Evolutionary conservation across 1,140 invertebrate species (phyloP).

Genomic region (Choristoneura fumiferana): DNA sequence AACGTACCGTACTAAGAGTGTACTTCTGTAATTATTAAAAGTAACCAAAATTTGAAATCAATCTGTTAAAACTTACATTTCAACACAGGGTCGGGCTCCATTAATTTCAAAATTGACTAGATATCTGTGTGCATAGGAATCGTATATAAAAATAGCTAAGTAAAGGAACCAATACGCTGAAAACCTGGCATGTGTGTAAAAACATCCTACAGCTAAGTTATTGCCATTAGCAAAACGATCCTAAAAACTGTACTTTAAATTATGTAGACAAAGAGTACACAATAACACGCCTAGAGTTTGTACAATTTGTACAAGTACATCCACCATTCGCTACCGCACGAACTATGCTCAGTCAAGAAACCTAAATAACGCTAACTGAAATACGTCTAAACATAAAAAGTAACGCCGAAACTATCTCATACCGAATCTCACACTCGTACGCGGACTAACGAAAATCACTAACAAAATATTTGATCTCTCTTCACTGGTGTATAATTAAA

Average conservation of each 20-base stretch:
- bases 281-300: conserved; percentile 67
- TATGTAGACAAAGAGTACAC: conserved; percentile 58
- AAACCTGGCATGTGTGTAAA: conserved; percentile 66
- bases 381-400: conserved; percentile 37
- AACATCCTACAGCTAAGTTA: conserved; percentile 62
- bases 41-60: conserved; percentile 56
- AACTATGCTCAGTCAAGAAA: conserved; percentile 58
- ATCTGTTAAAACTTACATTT: conserved; percentile 44
- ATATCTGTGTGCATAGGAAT: conserved; percentile 77
- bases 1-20: conserved; percentile 60
- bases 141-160: conserved; percentile 74
- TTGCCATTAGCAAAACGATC: conserved; percentile 68
- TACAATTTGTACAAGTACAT: conserved; percentile 76
- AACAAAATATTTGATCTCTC: conserved; percentile 54
- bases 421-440: conserved; percentile 54
- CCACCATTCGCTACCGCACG: conserved; percentile 56
- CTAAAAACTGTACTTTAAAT: conserved; percentile 72
- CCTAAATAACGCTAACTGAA: conserved; percentile 44
- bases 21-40: conserved; percentile 62
- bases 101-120: conserved; percentile 78
- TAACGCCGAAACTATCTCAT: conserved; percentile 34
- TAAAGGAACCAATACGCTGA: conserved; percentile 76
- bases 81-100: conserved; percentile 60
- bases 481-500: conserved; percentile 52
- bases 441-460: conserved; percentile 55